Evolutionary conservation across 2,113 vertebrate genomes (phyloP), one percentile per base, ranked within the genome.

Genomic region (Takifugu flavidus): DNA sequence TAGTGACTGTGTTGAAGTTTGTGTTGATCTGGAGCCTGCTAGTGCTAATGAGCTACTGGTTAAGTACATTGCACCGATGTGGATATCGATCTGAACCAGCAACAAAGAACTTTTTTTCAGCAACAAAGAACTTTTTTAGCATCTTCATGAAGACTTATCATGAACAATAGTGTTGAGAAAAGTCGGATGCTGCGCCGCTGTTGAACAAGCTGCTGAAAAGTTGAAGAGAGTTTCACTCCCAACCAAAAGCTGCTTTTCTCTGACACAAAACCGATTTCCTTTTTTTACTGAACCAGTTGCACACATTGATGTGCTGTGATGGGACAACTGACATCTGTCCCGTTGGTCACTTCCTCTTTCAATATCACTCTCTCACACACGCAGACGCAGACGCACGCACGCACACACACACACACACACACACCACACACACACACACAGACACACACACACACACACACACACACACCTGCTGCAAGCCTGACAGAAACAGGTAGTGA

Each of bases 401-500:
- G 42, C 45, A 46, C 45, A 15, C 45, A 47, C 45, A 15, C 45
- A 46, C 45, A 15, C 45, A 46, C 45, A 46, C 45, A 46, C 45
- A 13, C 45, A 6, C 45, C 45, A 14, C 39, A 46, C 39, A 44
- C 53, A 49, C 45, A 34, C 10, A 5, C 47, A 14, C 52, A 34
- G 3, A 34, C 29, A 29, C 29, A 29, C 20, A 20, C 1, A 20
- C 20, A 20, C 20, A 20, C 20, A 20, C 20, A 20, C 20, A 20
- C 20, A 20, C 20, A 20, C 20, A 20, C 20, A 20, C 20, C 20
- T 20, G 20, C 20, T 20, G 20, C 34, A 77, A 77, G 80, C 71
- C 70, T 63, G 58, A 72, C 66, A 43, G 56, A 79, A 80, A 84
- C 69, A 67, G 82, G 78, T 81, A 82, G 67, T 75, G 78, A 84